Percentiles rank a stretch among this genome's conserved stretches.
phyloP scores from a whole-genome alignment of 2,113 vertebrate genomes.

The Istiophorus platypterus region DNA sequence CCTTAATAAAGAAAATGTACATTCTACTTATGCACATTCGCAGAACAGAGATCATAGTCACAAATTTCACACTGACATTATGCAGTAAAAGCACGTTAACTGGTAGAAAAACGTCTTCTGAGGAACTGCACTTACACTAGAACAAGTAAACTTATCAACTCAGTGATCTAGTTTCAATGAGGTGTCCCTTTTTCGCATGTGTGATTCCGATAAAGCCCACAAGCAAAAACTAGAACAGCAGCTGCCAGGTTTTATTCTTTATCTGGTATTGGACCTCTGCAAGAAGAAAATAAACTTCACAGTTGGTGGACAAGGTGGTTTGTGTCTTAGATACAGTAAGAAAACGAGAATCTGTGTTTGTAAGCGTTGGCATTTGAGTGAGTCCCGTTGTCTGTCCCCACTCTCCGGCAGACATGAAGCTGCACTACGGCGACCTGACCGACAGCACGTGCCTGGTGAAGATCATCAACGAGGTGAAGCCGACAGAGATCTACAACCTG shows the following conservation, averaged over 20 bases:
- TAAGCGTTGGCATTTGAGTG: neutral
- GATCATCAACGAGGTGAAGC: slow-evolving; percentile 97
- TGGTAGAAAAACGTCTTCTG: too few relatives aligned
- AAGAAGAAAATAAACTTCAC: neutral
- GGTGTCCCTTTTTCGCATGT: neutral
- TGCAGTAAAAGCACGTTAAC: neutral
- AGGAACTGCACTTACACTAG: too few relatives aligned
- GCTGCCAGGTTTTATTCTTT: neutral
- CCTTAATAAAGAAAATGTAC: too few relatives aligned
- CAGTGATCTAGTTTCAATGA: too few relatives aligned
- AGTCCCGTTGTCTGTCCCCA: neutral
- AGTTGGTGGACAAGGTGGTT: neutral
- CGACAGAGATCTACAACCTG: slow-evolving; percentile 96
- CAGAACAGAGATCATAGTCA: too few relatives aligned
- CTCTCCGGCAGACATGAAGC: slow-evolving; percentile 91
- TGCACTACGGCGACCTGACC: slow-evolving; percentile 97
- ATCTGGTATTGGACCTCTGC: neutral
- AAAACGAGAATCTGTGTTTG: too few relatives aligned
- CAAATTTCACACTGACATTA: neutral
- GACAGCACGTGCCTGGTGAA: slow-evolving; percentile 99
- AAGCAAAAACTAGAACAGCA: too few relatives aligned
- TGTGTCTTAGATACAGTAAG: neutral
- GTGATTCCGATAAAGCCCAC: neutral
- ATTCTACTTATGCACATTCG: too few relatives aligned
- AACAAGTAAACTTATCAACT: too few relatives aligned